These are phyloP conservation scores for Pemphigus obesinymphae DNA, from an alignment of 1,140 invertebrate genomes.

Conservation along the genomic window DNA sequence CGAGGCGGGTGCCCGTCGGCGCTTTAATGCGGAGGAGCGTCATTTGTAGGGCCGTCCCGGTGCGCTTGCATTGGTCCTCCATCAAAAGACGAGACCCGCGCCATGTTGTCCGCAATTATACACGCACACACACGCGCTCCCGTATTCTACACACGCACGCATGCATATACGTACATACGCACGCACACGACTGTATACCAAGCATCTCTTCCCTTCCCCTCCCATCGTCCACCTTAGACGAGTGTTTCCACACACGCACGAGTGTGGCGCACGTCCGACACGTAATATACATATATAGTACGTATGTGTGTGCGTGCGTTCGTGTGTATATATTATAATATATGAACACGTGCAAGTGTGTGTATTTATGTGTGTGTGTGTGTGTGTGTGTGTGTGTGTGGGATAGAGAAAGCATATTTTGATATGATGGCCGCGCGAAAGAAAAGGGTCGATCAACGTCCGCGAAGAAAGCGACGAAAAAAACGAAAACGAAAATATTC, in stretches of 20 bases:
- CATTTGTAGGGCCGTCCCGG: slow-evolving; percentile 40
- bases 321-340: no score
- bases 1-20: slow-evolving; percentile 23
- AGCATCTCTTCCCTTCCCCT: no score
- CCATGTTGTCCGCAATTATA: slow-evolving; percentile 42
- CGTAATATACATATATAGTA: background rate
- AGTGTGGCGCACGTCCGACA: background rate
- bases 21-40: slow-evolving; percentile 38
- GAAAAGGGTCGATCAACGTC: background rate
- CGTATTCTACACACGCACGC: background rate
- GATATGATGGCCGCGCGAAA: background rate
- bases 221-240: background rate
- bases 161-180: background rate
- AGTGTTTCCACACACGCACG: background rate
- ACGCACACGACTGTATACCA: background rate
- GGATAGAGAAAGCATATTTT: no score
- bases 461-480: background rate
- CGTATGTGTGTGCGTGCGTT: no score
- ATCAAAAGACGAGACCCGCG: slow-evolving; percentile 40
- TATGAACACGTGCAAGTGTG: no score
- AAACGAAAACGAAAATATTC: background rate
- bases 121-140: background rate
- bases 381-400: no score
- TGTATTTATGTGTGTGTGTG: no score
- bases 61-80: slow-evolving; percentile 40